Evolutionary conservation across 2,113 vertebrate species (phyloP), one percentile per base, ranked within the genome.

Genomic region (Eonycteris spelaea): DNA sequence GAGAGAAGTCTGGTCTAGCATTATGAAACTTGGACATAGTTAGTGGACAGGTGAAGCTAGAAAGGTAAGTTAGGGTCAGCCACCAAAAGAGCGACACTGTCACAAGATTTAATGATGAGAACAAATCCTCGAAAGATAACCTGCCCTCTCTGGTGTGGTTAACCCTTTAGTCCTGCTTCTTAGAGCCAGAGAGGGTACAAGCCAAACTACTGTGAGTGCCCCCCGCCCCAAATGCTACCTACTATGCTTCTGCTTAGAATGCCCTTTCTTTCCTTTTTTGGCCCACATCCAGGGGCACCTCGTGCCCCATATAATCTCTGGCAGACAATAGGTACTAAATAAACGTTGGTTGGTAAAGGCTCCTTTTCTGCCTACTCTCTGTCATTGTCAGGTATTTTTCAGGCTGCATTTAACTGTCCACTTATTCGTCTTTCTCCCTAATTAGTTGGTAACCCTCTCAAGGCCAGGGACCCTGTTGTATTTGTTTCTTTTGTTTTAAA

Each of bases 401-500:
- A 26, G 35, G 40, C 28, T 82, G 1, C 35, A 75, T 90, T 79
- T 80, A 43, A 55, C 18, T 86, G 22, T 61, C 40, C n/a, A 38
- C 77, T 95, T 65, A 96, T 0, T 33, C 65, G 7, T 67, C 51
- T 88, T 82, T 87, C 53, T 83, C 53, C 35, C 4, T 93, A 38
- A 77, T 82, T 88, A 94, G 12, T 77, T 77, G 28, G 30, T 83
- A 43, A 65, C 53, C 14, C 33, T 82, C 43, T 77, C 68, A 91
- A 93, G 71, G 30, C n/a, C 33, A 77, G 35, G 30, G 33, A 40
- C 48, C 59, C 75, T 93, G 30, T 63, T 75, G 51, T 35, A 75
- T 90, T 86, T 55, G 16, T 94, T 95, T 85, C n/a, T 82, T 75
- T 82, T 90, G 74, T 90, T 80, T 85, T 85, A 70, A 79, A 79